These are phyloP conservation scores for Caenorhabditis sp. DNA, from an alignment of 2,888 invertebrate genomes.

Conservation along the genomic window DNA sequence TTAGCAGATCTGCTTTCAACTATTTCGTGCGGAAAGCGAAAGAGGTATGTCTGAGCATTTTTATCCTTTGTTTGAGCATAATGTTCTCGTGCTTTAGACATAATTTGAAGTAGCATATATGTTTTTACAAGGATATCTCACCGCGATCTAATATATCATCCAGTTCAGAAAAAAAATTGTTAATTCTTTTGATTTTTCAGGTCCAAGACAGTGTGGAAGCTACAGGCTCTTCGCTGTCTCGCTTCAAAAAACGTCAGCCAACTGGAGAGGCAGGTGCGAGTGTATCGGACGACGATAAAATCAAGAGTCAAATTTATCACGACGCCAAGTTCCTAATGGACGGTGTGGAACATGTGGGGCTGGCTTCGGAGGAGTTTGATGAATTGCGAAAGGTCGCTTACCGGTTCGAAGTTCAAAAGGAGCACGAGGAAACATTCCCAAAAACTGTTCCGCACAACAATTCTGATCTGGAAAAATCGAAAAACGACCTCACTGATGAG, in stretches of 20 bases:
- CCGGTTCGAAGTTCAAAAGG: slow-evolving; percentile 19
- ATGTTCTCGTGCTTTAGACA: too few species aligned
- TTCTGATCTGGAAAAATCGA: too few species aligned
- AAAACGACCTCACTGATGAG: too few species aligned
- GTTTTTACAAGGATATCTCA: too few species aligned
- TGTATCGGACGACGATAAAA: slow-evolving; percentile 81
- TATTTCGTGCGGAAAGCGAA: slow-evolving; percentile 62
- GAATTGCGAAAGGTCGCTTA: slow-evolving; percentile 30
- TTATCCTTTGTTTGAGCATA: too few species aligned
- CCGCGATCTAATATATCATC: too few species aligned
- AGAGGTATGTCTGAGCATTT: slow-evolving; percentile 37
- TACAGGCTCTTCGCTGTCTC: slow-evolving; percentile 78
- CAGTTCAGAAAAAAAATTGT: too few species aligned
- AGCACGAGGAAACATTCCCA: background rate
- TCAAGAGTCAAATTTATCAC: slow-evolving; percentile 74
- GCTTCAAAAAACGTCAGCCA: slow-evolving; percentile 78
- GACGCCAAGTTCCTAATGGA: slow-evolving; percentile 45
- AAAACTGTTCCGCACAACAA: background rate
- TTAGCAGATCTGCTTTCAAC: slow-evolving; percentile 24
- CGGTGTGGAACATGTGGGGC: slow-evolving; percentile 8
- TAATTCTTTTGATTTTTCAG: too few species aligned
- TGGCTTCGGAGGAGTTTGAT: slow-evolving; percentile 15
- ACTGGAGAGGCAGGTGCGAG: slow-evolving; percentile 52
- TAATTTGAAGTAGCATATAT: too few species aligned
- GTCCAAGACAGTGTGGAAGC: slow-evolving; percentile 80